phyloP scores from a whole-genome alignment of 2,888 invertebrate genomes.

The Meandrusa payeni region DNA sequence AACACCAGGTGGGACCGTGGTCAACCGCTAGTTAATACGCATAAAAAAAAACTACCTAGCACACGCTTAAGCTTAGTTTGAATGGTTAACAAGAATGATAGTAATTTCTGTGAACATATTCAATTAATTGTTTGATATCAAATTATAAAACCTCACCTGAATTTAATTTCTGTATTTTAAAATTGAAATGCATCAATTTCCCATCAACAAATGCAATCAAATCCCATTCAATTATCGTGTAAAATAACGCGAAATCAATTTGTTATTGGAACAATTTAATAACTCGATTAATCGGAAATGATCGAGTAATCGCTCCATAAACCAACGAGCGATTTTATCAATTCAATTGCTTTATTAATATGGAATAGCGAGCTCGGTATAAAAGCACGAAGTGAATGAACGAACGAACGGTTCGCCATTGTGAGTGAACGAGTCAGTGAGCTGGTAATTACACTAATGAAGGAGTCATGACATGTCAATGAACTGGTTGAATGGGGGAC shows the following conservation, averaged over 20 bases:
- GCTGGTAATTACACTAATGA: constrained; percentile 30
- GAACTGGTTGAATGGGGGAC: constrained; percentile 27
- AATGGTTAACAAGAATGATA: no score
- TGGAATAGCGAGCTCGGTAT: constrained; percentile 15
- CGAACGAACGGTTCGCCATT: constrained; percentile 23
- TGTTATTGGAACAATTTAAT: constrained; percentile 24
- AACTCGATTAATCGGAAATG: constrained; percentile 22
- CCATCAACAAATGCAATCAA: constrained; percentile 12
- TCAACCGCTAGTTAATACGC: no score
- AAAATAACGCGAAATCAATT: constrained; percentile 21
- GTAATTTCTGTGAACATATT: no score
- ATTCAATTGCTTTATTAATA: constrained; percentile 24
- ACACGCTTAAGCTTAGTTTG: no score
- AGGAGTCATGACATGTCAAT: constrained; percentile 29
- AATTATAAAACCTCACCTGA: neutral
- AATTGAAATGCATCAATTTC: constrained; percentile 1
- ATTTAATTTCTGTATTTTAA: neutral
- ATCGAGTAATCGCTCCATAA: constrained; percentile 22
- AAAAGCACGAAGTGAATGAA: constrained; percentile 19
- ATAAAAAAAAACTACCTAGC: no score
- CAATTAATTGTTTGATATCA: no score
- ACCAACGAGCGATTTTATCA: constrained; percentile 21
- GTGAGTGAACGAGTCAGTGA: constrained; percentile 23
- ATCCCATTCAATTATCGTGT: constrained; percentile 14
- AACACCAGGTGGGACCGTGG: no score